Base-by-base conservation (phyloP, 2,888 invertebrate genomes). In the Drosophila peninsularis region DNA sequence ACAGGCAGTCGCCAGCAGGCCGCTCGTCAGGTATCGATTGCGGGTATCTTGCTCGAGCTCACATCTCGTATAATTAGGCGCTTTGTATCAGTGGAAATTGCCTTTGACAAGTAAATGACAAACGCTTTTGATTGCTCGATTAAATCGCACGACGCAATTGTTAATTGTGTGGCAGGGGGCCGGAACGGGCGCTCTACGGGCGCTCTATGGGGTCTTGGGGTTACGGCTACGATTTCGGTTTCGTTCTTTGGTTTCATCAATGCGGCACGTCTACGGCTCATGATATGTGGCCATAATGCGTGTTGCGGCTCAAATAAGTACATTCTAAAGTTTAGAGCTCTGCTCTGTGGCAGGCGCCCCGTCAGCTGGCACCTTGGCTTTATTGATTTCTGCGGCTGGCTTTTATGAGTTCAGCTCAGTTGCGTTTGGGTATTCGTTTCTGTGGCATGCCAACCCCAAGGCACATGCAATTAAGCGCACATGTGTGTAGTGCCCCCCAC, bases 381-480 rank as follows among this genome's bases (percentile, higher is more conserved):
- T 90, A 90, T 90, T 90, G 90, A 87, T 88, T 85, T 82, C 84
- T 88, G 83, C 80, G 86, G 89, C 80, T 88, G 89, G 82, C 86
- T 86, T 86, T 88, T 89, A 88, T 89, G 88, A 88, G 75, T 72
- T 61, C 56, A 56, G 62, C 70, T 56, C 53, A 49, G 65, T 68
- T 61, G 68, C 55, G 49, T 57, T 52, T 58, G 54, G 54, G 58
- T 50, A 50, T 55, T 65, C 52, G 62, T 64, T 70, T 70, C 61
- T 63, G 42, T 68, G 64, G 67, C 55, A 44, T 66, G 79, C 80
- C 81, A 62, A 74, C 71, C 80, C 72, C 84, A 81, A 73, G 81
- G 87, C 84, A 70, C 84, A 87, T 80, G 88, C 90, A 90, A 90
- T 90, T 91, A 89, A 90, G 82, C 71, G 80, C 91, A 91, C 82